These are phyloP conservation scores for Halocynthia aurantium DNA, from an alignment of 23 tunicate species.

Conservation along the genomic window DNA sequence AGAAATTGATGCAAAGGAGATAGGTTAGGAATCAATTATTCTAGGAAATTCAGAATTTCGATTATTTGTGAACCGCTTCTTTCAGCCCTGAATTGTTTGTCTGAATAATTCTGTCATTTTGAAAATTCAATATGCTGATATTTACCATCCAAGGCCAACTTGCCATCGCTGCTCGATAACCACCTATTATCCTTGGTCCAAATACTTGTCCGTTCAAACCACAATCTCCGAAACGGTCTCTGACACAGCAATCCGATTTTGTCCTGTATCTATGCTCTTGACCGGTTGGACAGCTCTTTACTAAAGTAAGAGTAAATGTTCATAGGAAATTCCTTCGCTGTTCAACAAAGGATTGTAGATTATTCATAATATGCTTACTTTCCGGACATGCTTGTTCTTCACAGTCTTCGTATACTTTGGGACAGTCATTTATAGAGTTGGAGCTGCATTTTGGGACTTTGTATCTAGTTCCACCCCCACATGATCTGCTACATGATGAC, in stretches of 20 bases:
- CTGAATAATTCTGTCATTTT: neutral
- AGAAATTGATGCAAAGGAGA: too few relatives aligned
- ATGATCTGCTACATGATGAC: constrained; percentile 26
- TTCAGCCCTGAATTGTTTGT: neutral
- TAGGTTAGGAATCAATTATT: too few relatives aligned
- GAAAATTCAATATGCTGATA: constrained; percentile 7
- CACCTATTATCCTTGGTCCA: constrained; percentile 37
- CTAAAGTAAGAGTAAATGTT: neutral
- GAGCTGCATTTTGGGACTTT: constrained; percentile 14
- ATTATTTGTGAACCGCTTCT: neutral
- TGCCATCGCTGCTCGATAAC: constrained; percentile 12
- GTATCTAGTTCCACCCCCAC: constrained; percentile 40
- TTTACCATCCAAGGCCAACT: constrained; percentile 61
- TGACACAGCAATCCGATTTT: constrained; percentile 28
- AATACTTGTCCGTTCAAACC: constrained; percentile 7
- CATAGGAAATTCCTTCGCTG: neutral
- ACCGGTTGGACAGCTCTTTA: constrained; percentile 12
- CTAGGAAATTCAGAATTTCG: too few relatives aligned
- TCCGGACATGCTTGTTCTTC: constrained; percentile 10
- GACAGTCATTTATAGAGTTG: constrained; percentile 16
- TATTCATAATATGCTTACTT: constrained; percentile 5
- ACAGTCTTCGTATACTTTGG: constrained; percentile 26
- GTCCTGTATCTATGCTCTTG: constrained; percentile 14
- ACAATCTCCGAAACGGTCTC: constrained; percentile 1
- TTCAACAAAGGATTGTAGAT: neutral